phyloP scores from a whole-genome alignment of 92 coral and sea anemone species.

The Phenganax stokvisi region DNA sequence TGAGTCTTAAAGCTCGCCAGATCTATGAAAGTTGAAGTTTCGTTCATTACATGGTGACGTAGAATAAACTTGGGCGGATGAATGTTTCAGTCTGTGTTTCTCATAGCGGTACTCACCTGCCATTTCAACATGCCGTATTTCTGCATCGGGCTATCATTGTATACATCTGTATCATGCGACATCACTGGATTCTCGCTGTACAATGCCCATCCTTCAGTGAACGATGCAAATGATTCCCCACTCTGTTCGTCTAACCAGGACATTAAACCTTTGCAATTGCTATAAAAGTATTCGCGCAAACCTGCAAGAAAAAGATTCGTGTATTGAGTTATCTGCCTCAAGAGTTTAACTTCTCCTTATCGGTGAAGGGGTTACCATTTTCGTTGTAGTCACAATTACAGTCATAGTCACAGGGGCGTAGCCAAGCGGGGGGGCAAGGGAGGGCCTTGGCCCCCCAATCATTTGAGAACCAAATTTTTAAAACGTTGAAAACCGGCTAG shows the following conservation, averaged over 20 bases:
- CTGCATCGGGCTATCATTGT: conserved; percentile 22
- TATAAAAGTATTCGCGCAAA: conserved; percentile 20
- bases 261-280: conserved; percentile 22
- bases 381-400: not conserved
- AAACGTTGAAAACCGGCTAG: too few relatives aligned
- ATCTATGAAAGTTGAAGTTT: not conserved
- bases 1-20: conserved; percentile 39
- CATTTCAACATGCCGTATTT: conserved; percentile 39
- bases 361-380: not conserved
- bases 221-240: conserved; percentile 5
- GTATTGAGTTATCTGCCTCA: not conserved
- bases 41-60: not conserved
- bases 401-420: not conserved
- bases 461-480: too few relatives aligned
- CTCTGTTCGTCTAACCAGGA: conserved; percentile 22
- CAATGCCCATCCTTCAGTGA: conserved; percentile 36
- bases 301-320: not conserved
- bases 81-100: not conserved
- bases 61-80: not conserved
- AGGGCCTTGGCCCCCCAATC: too few relatives aligned
- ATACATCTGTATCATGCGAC: conserved; percentile 33
- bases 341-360: not conserved
- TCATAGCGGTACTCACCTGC: conserved; percentile 12
- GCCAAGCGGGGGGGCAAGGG: too few relatives aligned
- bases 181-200: conserved; percentile 39